Evolutionary conservation across 2,888 invertebrate genomes (phyloP), one percentile per base, ranked within the genome.

Genomic region (Gymnocheta viridis): DNA sequence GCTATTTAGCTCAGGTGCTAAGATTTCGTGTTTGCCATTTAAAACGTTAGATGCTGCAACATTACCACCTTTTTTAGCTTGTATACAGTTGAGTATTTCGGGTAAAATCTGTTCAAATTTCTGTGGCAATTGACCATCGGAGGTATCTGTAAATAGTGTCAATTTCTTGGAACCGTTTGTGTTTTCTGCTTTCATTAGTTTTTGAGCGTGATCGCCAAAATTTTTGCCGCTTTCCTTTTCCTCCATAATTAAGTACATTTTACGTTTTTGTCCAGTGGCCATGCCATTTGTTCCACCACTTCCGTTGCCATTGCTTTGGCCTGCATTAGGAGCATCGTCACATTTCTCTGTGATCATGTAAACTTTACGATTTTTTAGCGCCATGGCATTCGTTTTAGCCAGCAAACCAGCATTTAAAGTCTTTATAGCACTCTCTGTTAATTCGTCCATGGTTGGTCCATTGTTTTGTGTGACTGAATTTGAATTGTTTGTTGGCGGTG

Each of bases 331-430:
- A 3, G 80, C 62, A 2, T 87, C 87, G 54, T 88, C 87, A 32
- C 87, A 87, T 60, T 89, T 90, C 49, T 91, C 91, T 0, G 91
- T 90, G 51, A 91, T 91, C 87, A 91, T 86, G 51, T 90, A 91
- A 6, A 91, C 87, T 85, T 91, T 91, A 4, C 91, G 90, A 86
- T 88, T 88, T 7, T 86, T 85, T 3, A 86, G 35, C n/a, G 85
- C 66, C 24, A 74, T 74, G 12, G 85, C 70, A 72, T 80, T 81
- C 2, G 81, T 66, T 79, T 86, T 87, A 32, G 85, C 79, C 60
- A 87, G 77, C 29, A 85, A 66, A 35, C 77, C 82, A 35, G 81
- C 83, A 56, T 82, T 83, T 69, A 81, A 69, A 0, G 84, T 84
- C 62, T 84, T 84, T 32, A 84, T 84, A 54, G 84, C 84, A 73